Conservation (phyloP, 2,797 vertebrate genomes). For the Premnoplex brunnescens region DNA sequence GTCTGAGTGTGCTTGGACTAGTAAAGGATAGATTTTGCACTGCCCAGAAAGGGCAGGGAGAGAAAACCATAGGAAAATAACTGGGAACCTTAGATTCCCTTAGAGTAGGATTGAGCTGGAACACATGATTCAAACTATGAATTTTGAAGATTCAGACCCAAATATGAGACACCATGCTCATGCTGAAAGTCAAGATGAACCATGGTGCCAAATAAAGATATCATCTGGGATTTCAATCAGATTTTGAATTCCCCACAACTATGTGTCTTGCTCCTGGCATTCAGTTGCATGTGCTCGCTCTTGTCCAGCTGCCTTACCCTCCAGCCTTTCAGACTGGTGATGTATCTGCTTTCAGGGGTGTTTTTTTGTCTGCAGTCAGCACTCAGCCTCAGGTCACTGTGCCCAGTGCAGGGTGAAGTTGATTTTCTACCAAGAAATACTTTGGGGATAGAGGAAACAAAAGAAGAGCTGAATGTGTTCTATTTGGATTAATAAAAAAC, state of each 20-base stretch:
- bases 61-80: slow-evolving; percentile 20
- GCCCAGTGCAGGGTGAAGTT: neutral
- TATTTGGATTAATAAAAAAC: neutral
- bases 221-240: neutral
- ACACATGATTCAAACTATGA: neutral
- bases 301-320: neutral
- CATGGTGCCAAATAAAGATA: neutral
- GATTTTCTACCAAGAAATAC: neutral
- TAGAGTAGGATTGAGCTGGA: slow-evolving; percentile 1
- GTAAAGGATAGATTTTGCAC: slow-evolving; percentile 39
- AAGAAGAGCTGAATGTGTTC: neutral
- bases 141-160: neutral
- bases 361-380: neutral
- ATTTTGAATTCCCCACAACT: slow-evolving; percentile 17
- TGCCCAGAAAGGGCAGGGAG: slow-evolving; percentile 27
- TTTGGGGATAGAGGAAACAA: neutral
- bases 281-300: neutral
- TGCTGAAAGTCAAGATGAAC: slow-evolving; percentile 5
- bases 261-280: neutral
- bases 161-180: neutral
- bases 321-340: neutral
- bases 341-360: neutral
- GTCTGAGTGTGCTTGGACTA: slow-evolving; percentile 35
- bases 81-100: slow-evolving; percentile 38
- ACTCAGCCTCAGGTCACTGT: neutral